These are phyloP conservation scores for Taurulus bubalis DNA, from an alignment of 2,113 vertebrate species.

Conservation along the genomic window DNA sequence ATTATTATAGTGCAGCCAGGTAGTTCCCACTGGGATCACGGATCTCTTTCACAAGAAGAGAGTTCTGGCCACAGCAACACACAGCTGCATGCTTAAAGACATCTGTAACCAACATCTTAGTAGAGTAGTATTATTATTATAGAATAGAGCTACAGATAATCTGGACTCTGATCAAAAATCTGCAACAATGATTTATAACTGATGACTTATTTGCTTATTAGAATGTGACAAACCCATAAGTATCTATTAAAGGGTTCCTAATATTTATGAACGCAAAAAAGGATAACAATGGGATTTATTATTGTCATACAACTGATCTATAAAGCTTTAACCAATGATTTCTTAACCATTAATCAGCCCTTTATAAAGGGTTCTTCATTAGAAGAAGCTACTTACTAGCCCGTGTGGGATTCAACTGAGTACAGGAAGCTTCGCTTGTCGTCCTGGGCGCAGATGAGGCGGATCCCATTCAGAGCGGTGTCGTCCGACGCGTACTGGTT, in stretches of 20 bases:
- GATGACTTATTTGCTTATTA: background rate
- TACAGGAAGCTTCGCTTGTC: constrained; percentile 64
- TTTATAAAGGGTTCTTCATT: background rate
- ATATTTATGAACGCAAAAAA: background rate
- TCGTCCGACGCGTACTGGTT: constrained; percentile 73
- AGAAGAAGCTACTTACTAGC: constrained; percentile 58
- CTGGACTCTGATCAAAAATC: background rate
- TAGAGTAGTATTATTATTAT: background rate
- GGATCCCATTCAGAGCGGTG: constrained; percentile 78
- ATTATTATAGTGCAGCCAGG: constrained; percentile 12
- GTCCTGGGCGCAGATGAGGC: constrained; percentile 74
- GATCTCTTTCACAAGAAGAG: background rate
- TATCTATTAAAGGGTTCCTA: background rate
- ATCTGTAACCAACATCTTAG: background rate
- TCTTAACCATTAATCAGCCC: background rate
- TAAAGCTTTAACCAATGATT: background rate
- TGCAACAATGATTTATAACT: background rate
- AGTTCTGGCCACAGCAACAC: background rate
- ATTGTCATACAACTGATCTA: background rate
- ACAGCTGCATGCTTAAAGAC: constrained; percentile 12
- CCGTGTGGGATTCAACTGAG: constrained; percentile 58
- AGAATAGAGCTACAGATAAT: background rate
- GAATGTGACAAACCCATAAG: background rate
- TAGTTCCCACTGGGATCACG: constrained; percentile 14
- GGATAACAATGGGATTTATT: background rate